A percentile compares a stretch with the other conserved stretches of the same genome.
phyloP scores from a whole-genome alignment of 2,113 vertebrate species.

The Epinephelus lanceolatus region DNA sequence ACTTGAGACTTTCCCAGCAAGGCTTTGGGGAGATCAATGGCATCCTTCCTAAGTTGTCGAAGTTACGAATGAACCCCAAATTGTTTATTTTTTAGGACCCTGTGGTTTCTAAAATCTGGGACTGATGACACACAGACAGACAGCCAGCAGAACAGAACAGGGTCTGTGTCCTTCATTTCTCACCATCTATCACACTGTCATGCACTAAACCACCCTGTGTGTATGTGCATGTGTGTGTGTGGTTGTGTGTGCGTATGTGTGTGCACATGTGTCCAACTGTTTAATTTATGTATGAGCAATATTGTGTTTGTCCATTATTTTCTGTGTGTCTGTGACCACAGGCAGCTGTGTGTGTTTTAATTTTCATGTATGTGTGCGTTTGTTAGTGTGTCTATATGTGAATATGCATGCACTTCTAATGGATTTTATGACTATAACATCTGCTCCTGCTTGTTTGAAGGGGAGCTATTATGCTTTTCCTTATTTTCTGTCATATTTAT shows the following conservation, averaged over 20 bases:
- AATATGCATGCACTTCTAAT: slow-evolving; percentile 53
- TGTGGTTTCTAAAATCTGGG: slow-evolving; percentile 90
- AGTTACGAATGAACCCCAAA: slow-evolving; percentile 82
- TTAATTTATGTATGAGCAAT: slow-evolving; percentile 37
- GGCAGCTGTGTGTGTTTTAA: slow-evolving; percentile 16
- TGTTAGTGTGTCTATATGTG: slow-evolving; percentile 23
- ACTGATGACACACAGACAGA: slow-evolving; percentile 88
- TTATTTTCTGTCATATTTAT: too few relatives aligned
- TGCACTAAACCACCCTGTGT: slow-evolving; percentile 84
- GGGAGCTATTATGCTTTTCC: too few relatives aligned
- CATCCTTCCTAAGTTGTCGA: slow-evolving; percentile 66
- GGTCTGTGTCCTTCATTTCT: slow-evolving; percentile 86
- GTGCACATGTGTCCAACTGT: slow-evolving; percentile 33
- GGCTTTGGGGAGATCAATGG: slow-evolving; percentile 70
- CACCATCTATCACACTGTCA: slow-evolving; percentile 84
- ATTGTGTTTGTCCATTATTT: slow-evolving; percentile 39
- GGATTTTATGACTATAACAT: not conserved
- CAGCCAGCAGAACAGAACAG: slow-evolving; percentile 82
- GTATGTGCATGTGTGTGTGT: slow-evolving; percentile 47
- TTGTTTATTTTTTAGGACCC: slow-evolving; percentile 89
- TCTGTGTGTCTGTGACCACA: slow-evolving; percentile 22
- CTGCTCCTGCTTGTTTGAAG: not conserved
- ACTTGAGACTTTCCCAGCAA: slow-evolving; percentile 69
- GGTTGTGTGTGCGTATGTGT: slow-evolving; percentile 40
- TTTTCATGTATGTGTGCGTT: slow-evolving; percentile 10